phyloP scores from a whole-genome alignment of 35 echinoderm and acorn worm species.

The Chiridota heheva region DNA sequence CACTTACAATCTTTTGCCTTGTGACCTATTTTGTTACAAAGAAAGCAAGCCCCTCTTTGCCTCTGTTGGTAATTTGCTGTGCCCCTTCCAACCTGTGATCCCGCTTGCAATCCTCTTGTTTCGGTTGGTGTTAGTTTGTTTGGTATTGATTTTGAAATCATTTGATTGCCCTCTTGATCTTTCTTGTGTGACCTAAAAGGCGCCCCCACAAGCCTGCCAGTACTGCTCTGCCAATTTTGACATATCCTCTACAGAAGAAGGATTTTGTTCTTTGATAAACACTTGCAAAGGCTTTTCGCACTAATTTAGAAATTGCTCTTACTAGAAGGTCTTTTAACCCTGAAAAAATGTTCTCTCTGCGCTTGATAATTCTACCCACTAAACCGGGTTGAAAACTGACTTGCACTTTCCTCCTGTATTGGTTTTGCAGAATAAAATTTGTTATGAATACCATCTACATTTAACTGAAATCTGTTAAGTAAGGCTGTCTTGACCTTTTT shows the following conservation, averaged over 20 bases:
- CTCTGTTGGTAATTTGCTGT: neutral
- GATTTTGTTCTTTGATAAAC: conserved; percentile 15
- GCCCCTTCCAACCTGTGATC: neutral
- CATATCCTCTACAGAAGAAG: conserved; percentile 15
- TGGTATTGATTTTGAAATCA: neutral
- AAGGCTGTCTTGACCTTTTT: neutral
- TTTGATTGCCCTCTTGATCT: neutral
- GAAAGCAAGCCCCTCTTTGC: neutral
- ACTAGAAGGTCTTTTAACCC: conserved; percentile 20
- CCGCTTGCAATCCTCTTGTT: neutral
- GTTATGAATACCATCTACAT: conserved; percentile 9
- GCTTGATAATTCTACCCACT: conserved; percentile 18
- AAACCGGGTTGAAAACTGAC: conserved; percentile 14
- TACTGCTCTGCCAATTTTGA: neutral
- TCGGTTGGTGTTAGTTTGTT: neutral
- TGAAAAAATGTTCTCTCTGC: neutral
- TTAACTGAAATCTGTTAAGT: conserved; percentile 37
- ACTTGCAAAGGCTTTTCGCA: conserved; percentile 11
- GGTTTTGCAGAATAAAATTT: conserved; percentile 11
- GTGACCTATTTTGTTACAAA: conserved; percentile 3
- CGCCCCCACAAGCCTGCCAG: neutral
- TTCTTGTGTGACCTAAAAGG: neutral
- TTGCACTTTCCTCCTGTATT: neutral
- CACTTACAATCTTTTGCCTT: neutral
- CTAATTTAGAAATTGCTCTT: conserved; percentile 29